Percentiles rank a stretch among this genome's conserved stretches.
Evolutionary conservation across 2,888 invertebrate genomes (phyloP).

Genomic region (Sclerodermus sp.): DNA sequence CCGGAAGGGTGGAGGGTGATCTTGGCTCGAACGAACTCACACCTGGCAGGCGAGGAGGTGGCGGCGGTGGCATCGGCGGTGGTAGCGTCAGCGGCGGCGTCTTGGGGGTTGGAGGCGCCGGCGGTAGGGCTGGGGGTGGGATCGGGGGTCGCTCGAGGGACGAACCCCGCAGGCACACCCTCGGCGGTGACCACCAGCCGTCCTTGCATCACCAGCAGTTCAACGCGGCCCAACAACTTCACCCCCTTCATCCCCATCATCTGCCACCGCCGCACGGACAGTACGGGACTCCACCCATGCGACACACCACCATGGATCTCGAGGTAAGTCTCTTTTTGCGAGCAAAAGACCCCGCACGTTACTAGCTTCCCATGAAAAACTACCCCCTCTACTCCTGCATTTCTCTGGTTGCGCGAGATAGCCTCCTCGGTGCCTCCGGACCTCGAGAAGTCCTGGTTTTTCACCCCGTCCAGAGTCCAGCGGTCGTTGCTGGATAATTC

Average conservation of each 20-base stretch:
- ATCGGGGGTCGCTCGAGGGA: slow-evolving; percentile 62
- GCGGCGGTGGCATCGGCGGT: slow-evolving; percentile 35
- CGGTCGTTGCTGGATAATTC: too few relatives aligned
- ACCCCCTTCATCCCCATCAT: slow-evolving; percentile 60
- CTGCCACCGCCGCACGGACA: slow-evolving; percentile 62
- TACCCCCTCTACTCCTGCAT: too few relatives aligned
- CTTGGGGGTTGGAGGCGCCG: slow-evolving; percentile 39
- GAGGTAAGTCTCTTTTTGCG: slow-evolving; percentile 65
- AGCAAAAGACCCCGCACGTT: too few relatives aligned
- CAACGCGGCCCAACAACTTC: slow-evolving; percentile 46
- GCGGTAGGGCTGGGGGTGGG: slow-evolving; percentile 34
- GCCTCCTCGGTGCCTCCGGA: too few relatives aligned
- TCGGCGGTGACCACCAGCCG: slow-evolving; percentile 72
- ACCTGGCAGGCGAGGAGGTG: slow-evolving; percentile 42
- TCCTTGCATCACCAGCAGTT: slow-evolving; percentile 63
- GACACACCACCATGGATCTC: slow-evolving; percentile 70
- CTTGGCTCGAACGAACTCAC: slow-evolving; percentile 50
- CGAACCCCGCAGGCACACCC: slow-evolving; percentile 81
- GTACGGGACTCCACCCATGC: slow-evolving; percentile 57
- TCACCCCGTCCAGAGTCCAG: too few relatives aligned
- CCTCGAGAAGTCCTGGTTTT: too few relatives aligned
- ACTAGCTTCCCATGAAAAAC: too few relatives aligned
- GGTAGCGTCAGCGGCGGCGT: slow-evolving; percentile 34
- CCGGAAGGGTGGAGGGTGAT: slow-evolving; percentile 53
- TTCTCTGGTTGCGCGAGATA: too few relatives aligned